Base-by-base conservation (phyloP, 1,140 invertebrate species). In the Drosophila watanabei region DNA sequence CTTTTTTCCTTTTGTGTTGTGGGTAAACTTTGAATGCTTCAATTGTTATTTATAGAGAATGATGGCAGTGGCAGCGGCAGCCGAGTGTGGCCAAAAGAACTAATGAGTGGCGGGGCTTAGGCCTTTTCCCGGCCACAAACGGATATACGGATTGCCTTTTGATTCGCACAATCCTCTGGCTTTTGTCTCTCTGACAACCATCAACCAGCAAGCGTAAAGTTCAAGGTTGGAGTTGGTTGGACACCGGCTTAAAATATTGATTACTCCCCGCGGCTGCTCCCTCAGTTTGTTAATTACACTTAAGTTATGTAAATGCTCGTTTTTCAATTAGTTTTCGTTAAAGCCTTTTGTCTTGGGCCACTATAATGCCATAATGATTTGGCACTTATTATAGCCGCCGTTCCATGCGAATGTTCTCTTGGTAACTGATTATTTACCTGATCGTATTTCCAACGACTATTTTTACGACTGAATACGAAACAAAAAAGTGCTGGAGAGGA, bases 31-130 rank as follows among this genome's bases (percentile, higher is more conserved):
- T 75, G 85, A 75, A 82, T 90, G 86, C 85, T 83, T 89, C 83
- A 89, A 89, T 89, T 89, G 86, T 89, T 89, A 89, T 89, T 90
- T 89, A 89, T 89, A 90, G 85, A 76, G 75, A 90, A 86, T 89
- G 85, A 90, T 89, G 88, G 86, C 71, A 87, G 54, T 89, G 88
- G 86, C 71, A 87, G 54, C 32, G 52, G 68, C 68, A 73, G n/a
- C 39, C 24, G 37, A 89, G 75, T 89, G 86, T 73, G 82, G 77
- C 83, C 20, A 82, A 79, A 35, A 35, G 11, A 83, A 70, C 86
- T 89, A 89, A 89, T 89, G 86, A 90, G 64, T 72, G 56, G 24
- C 14, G 20, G 54, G 32, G 54, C 14, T 69, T 87, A 77, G 80
- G 80, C 80, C 60, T 76, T 72, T 69, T 35, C 70, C 70, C 54